phyloP scores from a whole-genome alignment of 2,113 vertebrate species.

The Campylorhamphus procurvoides region DNA sequence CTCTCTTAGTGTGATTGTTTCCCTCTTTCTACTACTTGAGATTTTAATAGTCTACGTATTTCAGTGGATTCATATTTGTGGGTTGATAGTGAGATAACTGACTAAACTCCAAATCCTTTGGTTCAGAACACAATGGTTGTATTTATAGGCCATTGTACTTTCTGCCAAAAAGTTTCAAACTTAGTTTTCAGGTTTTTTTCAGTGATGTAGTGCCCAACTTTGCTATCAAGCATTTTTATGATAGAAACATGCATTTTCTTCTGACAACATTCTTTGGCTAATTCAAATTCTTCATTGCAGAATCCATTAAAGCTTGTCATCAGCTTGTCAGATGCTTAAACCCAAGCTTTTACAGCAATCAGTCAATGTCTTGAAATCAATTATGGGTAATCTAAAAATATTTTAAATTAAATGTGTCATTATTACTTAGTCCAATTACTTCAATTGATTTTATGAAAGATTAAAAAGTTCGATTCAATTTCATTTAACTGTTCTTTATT shows the following conservation, averaged over 20 bases:
- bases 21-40: not conserved
- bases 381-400: slow-evolving; percentile 41
- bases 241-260: not conserved
- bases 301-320: slow-evolving; percentile 60
- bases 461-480: not conserved
- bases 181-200: not conserved
- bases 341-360: slow-evolving; percentile 28
- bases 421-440: slow-evolving; percentile 22
- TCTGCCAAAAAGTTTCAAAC: not conserved
- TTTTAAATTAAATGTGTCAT: slow-evolving; percentile 32
- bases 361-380: slow-evolving; percentile 51
- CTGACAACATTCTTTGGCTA: not conserved
- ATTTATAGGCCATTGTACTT: not conserved
- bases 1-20: not conserved
- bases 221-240: not conserved
- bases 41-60: not conserved
- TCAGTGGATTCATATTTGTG: not conserved
- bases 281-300: slow-evolving; percentile 15
- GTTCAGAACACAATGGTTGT: not conserved
- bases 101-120: not conserved
- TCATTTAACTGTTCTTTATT: not conserved
- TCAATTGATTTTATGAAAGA: not conserved
- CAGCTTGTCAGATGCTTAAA: slow-evolving; percentile 56
- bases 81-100: not conserved
- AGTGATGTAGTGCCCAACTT: not conserved